Percentiles rank a stretch among this genome's conserved stretches.
Conservation (phyloP, 2,113 vertebrate genomes). For the Hypanus sabinus region DNA sequence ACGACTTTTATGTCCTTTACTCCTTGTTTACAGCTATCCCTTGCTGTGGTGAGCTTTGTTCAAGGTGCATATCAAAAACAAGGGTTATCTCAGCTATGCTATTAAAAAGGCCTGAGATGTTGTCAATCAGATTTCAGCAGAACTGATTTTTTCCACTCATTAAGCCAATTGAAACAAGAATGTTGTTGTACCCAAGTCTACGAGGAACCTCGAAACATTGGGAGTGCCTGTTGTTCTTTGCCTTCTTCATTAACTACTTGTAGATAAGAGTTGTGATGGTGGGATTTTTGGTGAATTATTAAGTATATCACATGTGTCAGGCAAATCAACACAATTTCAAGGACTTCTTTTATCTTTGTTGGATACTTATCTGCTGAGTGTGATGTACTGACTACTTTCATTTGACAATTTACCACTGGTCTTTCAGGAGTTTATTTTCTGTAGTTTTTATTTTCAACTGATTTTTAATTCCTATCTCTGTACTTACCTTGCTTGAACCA, state of each 20-base stretch:
- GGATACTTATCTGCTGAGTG: neutral
- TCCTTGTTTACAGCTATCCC: no score
- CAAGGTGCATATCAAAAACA: neutral
- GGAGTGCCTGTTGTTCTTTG: neutral
- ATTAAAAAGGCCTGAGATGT: neutral
- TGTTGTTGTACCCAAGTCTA: neutral
- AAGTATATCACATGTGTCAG: no score
- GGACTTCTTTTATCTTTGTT: neutral
- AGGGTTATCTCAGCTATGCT: neutral
- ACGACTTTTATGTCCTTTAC: no score
- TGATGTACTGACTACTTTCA: neutral
- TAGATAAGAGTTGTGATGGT: neutral
- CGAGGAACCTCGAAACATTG: neutral
- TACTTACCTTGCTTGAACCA: neutral
- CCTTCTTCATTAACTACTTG: neutral
- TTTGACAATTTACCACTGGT: neutral
- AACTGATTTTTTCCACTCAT: neutral
- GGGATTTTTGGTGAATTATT: neutral
- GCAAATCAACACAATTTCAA: neutral
- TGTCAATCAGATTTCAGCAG: neutral
- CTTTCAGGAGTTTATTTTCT: neutral
- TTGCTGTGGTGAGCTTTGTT: neutral
- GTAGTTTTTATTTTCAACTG: no score
- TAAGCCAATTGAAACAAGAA: neutral
- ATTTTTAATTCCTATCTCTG: neutral